Conservation (phyloP, 2,888 invertebrate genomes). For the Drosophila quinaria region DNA sequence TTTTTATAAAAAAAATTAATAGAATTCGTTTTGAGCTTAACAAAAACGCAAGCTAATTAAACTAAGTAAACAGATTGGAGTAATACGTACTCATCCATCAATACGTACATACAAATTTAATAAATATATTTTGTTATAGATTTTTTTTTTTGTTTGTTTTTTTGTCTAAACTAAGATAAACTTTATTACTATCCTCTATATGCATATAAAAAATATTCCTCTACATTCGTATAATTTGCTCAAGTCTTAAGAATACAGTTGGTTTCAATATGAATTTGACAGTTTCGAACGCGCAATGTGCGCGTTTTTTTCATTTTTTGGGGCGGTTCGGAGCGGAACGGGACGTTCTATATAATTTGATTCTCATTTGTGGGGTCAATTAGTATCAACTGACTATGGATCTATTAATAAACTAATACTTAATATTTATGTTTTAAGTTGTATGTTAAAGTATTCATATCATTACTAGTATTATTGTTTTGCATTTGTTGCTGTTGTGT, state of each 20-base stretch:
- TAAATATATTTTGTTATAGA: slow-evolving; percentile 68
- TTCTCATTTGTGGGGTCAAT: slow-evolving; percentile 65
- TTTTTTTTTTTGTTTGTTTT: slow-evolving; percentile 33
- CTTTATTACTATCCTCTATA: slow-evolving; percentile 64
- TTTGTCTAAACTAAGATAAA: slow-evolving; percentile 51
- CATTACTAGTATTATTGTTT: slow-evolving; percentile 52
- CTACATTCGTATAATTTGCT: slow-evolving; percentile 79
- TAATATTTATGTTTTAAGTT: slow-evolving; percentile 40
- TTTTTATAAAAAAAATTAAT: slow-evolving; percentile 74
- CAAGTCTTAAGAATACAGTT: slow-evolving; percentile 83
- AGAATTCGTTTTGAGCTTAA: slow-evolving; percentile 83
- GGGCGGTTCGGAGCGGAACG: slow-evolving; percentile 6
- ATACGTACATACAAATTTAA: slow-evolving; percentile 51
- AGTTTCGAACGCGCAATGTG: slow-evolving; percentile 73
- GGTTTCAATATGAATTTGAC: slow-evolving; percentile 80
- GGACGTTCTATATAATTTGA: slow-evolving; percentile 32
- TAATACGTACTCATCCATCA: slow-evolving; percentile 51
- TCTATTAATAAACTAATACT: slow-evolving; percentile 31
- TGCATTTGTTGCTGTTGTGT: slow-evolving; percentile 33
- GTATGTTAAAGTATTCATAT: slow-evolving; percentile 55
- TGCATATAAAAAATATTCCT: slow-evolving; percentile 75
- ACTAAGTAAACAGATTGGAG: slow-evolving; percentile 60
- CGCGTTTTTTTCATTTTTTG: slow-evolving; percentile 56
- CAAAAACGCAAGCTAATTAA: slow-evolving; percentile 85
- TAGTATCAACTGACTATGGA: slow-evolving; percentile 74